Conservation (phyloP, 1,140 invertebrate species). For the Argopecten irradians region DNA sequence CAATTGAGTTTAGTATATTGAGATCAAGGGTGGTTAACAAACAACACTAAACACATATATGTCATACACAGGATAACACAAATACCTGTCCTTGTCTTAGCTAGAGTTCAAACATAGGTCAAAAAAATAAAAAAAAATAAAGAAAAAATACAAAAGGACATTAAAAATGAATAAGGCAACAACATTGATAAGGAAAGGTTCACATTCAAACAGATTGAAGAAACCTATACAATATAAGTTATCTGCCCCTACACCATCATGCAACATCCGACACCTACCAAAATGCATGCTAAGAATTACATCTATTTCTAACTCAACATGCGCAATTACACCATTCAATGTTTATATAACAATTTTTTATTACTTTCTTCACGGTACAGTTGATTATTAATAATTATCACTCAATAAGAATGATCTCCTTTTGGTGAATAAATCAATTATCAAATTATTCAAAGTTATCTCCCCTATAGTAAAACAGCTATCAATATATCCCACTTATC, state of each 20-base stretch:
- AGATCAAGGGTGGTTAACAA: neutral
- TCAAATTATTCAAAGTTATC: neutral
- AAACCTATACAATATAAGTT: neutral
- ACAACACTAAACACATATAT: conserved; percentile 4
- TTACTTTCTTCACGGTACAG: too few species aligned
- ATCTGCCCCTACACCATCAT: neutral
- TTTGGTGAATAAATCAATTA: too few species aligned
- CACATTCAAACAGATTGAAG: neutral
- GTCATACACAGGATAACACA: neutral
- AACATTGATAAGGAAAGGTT: neutral
- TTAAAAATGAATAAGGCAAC: neutral
- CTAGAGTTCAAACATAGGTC: conserved; percentile 1
- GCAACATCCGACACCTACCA: neutral
- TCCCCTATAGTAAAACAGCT: neutral
- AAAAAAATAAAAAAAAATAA: neutral
- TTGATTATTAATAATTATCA: too few species aligned
- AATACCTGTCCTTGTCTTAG: neutral
- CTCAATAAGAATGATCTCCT: too few species aligned
- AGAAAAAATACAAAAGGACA: neutral
- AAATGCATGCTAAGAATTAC: neutral
- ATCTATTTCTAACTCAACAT: neutral
- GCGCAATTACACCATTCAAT: neutral
- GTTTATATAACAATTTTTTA: neutral
- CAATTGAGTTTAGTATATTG: neutral
- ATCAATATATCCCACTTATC: too few species aligned